These are phyloP conservation scores for Crotalus tigris DNA, from an alignment of 2,113 vertebrate species.

Conservation along the genomic window DNA sequence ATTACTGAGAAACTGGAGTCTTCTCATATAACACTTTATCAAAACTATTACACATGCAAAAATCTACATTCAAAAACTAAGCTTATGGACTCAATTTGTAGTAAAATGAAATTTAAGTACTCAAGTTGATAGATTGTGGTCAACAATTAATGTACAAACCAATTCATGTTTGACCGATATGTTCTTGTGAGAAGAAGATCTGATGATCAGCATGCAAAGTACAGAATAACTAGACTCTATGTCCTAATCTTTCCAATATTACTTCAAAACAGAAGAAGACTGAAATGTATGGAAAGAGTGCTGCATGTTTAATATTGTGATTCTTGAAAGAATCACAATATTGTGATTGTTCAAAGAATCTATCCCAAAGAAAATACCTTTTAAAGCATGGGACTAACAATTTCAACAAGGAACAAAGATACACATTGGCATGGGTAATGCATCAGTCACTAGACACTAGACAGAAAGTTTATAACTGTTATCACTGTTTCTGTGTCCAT, in stretches of 20 bases:
- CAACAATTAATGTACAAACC: background rate
- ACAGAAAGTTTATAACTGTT: background rate
- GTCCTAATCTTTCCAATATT: background rate
- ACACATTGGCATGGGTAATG: background rate
- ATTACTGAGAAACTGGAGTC: background rate
- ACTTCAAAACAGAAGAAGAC: background rate
- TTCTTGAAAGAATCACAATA: background rate
- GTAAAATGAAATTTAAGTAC: background rate
- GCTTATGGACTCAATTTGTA: background rate
- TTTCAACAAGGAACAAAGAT: background rate
- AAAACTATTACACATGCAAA: background rate
- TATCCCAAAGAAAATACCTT: background rate
- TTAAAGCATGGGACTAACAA: background rate
- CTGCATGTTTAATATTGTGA: background rate
- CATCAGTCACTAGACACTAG: background rate
- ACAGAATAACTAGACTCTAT: background rate
- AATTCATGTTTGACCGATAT: background rate
- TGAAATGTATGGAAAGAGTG: background rate
- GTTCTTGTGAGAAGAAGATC: background rate
- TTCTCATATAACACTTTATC: background rate
- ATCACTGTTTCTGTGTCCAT: background rate
- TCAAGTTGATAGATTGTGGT: background rate
- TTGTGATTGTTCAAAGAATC: background rate
- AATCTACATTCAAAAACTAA: background rate
- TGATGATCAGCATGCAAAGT: background rate